phyloP scores from a whole-genome alignment of 2,888 invertebrate species.

The Mayetiola destructor region DNA sequence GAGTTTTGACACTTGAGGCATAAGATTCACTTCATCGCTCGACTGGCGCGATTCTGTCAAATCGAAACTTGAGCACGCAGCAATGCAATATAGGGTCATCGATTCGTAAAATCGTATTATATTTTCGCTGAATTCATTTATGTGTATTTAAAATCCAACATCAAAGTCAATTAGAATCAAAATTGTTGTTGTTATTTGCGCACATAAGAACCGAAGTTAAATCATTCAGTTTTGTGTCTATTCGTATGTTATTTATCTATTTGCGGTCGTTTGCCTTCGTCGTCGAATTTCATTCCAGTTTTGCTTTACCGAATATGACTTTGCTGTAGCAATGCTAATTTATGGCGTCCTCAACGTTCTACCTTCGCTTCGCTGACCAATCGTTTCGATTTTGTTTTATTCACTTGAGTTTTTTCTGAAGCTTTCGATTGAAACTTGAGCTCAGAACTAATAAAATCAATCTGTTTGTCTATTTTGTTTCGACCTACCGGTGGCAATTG shows the following conservation, averaged over 20 bases:
- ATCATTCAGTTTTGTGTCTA: not conserved
- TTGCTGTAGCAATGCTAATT: not conserved
- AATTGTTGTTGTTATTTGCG: no score
- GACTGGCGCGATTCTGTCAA: not conserved
- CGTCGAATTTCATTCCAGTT: not conserved
- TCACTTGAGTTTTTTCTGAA: no score
- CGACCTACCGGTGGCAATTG: not conserved
- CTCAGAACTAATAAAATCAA: constrained; percentile 7
- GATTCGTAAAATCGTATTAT: not conserved
- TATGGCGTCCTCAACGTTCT: not conserved
- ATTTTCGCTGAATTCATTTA: no score
- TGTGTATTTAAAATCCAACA: no score
- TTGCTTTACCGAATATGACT: not conserved
- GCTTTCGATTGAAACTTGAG: no score
- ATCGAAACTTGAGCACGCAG: not conserved
- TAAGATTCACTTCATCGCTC: constrained; percentile 4
- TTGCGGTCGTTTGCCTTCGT: constrained; percentile 3
- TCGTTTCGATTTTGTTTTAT: not conserved
- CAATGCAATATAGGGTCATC: no score
- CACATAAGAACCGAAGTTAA: no score
- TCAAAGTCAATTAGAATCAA: constrained; percentile 5
- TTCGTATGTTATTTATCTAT: not conserved
- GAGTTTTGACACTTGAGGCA: not conserved
- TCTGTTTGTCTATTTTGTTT: not conserved
- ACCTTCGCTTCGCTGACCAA: not conserved